Evolutionary conservation across 2,888 invertebrate genomes (phyloP), one percentile per base, ranked within the genome.

Genomic region (Cantharis lateralis): DNA sequence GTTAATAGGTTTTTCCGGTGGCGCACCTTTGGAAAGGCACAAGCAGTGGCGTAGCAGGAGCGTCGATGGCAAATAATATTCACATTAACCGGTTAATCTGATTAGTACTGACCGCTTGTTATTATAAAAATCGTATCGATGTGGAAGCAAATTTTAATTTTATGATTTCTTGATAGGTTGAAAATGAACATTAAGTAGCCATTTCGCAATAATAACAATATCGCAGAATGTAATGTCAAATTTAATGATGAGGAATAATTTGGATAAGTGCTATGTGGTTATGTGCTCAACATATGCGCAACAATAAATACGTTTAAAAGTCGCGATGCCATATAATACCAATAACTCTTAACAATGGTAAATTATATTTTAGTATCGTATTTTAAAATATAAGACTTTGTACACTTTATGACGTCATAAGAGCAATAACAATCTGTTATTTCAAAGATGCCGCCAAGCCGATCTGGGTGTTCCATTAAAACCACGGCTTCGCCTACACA

Each of bases 381-480:
- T 77, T 26, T 62, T 61, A 48, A 48, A 48, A 48, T 48, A 48
- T 48, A 48, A 48, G 48, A 48, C 48, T 48, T 48, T 16, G 61
- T 62, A 28, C 69, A 32, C 28, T 61, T 71, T 74, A 64, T 84
- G 84, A 84, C 84, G 83, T 85, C 85, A 86, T 84, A 85, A 85
- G 85, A 20, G 24, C 84, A 83, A 84, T 84, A 84, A 74, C 74
- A 77, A 75, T 75, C 74, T 77, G 68, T 77, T 70, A 76, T 86
- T 84, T 87, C 87, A 87, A 87, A 87, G 87, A 84, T 81, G 84
- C 87, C 87, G 87, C 85, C 87, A 84, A 85, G 86, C 84, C 88
- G 86, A 87, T 87, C 85, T 88, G 87, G 88, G 88, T 88, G 87
- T 88, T 87, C 87, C 86, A 84, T 86, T 86, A 87, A 85, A 86